A percentile compares a stretch with the other conserved stretches of the same genome.
Evolutionary conservation across 2,797 vertebrate genomes (phyloP).

Genomic region (Micrastur ruficollis): DNA sequence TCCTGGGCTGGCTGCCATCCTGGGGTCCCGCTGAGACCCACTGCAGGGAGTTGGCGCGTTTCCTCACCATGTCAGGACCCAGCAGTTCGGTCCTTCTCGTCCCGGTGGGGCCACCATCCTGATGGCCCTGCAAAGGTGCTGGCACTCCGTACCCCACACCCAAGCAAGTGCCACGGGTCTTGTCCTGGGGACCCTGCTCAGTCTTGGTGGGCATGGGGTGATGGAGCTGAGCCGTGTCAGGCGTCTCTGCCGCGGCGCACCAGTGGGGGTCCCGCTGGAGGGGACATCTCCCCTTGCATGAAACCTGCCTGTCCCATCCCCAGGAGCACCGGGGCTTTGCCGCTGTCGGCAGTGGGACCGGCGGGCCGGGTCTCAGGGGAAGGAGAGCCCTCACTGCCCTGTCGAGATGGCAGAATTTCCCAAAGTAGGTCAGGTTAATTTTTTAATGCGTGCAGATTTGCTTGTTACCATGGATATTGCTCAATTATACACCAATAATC

Average conservation of each 20-base stretch:
- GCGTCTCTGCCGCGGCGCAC: fast-evolving
- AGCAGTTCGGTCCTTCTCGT: fast-evolving
- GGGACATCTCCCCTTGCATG: background rate
- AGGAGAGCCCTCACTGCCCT: background rate
- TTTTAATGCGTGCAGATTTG: slow-evolving; percentile 39
- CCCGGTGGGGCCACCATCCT: background rate
- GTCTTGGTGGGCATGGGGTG: fast-evolving
- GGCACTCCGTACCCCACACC: background rate
- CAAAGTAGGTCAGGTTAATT: slow-evolving; percentile 69
- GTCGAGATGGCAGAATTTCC: background rate
- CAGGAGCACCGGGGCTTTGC: background rate
- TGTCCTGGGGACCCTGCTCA: fast-evolving
- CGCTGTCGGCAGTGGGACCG: background rate
- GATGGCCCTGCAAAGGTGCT: background rate
- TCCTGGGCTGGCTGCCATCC: background rate
- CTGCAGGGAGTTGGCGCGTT: background rate
- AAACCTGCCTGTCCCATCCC: background rate
- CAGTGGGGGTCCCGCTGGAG: fast-evolving
- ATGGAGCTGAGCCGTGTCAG: background rate
- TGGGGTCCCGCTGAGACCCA: fast-evolving
- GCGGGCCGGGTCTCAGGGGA: fast-evolving
- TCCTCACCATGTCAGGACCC: fast-evolving
- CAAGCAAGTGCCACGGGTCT: background rate
- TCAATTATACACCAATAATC: slow-evolving; percentile 69
- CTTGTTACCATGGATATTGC: slow-evolving; percentile 71